Percentiles rank a stretch among this genome's conserved stretches.
Evolutionary conservation across 2,888 invertebrate species (phyloP).

Genomic region (Homarus gammarus): DNA sequence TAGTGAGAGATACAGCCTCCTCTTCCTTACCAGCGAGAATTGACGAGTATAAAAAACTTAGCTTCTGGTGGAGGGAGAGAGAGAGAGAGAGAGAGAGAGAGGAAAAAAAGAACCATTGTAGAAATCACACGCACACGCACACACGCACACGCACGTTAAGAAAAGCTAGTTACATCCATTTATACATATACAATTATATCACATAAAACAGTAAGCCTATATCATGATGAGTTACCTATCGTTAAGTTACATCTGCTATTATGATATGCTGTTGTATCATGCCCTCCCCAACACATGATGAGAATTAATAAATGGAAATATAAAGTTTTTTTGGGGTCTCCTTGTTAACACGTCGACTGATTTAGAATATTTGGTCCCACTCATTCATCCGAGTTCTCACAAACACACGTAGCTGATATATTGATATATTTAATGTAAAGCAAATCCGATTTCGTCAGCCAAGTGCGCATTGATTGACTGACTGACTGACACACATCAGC

Average conservation of each 20-base stretch:
- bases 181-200: conserved; percentile 28
- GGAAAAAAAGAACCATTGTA: background rate
- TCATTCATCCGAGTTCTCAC: background rate
- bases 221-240: background rate
- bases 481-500: no score
- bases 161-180: background rate
- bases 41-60: background rate
- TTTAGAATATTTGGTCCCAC: background rate
- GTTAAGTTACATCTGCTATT: background rate
- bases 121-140: background rate
- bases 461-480: no score
- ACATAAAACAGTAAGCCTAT: background rate
- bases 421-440: conserved; percentile 22
- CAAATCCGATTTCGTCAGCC: no score
- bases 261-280: background rate
- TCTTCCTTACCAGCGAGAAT: background rate
- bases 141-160: background rate
- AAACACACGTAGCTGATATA: conserved; percentile 25
- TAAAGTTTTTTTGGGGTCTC: background rate
- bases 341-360: background rate
- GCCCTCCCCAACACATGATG: background rate
- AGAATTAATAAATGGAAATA: background rate
- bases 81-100: background rate
- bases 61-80: background rate
- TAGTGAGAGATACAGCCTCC: background rate